Evolutionary conservation across 1,140 invertebrate genomes (phyloP), one percentile per base, ranked within the genome.

Genomic region (Notospermus geniculatus): DNA sequence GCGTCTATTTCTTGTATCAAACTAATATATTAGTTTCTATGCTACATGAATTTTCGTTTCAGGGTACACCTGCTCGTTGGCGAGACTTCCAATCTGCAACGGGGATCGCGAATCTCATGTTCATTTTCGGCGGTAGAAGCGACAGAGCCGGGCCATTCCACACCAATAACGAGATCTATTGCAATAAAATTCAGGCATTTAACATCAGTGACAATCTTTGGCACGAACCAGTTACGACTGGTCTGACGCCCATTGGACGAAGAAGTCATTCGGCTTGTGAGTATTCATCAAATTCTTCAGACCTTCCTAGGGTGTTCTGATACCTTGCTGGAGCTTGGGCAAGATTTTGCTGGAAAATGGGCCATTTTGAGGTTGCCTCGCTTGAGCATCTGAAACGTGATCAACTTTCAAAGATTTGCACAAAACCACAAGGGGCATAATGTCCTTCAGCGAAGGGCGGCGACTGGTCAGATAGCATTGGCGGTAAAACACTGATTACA

Each of bases 71-170:
- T 63, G 91, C 92, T 27, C 84, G 85, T 19, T 87, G 88, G 75
- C 82, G 92, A 66, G 93, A 96, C 81, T 96, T 96, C 75, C 92
- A 95, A 75, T 88, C 93, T 0, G 88, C 91, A 0, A 88, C 89
- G 13, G 86, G 87, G 30, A 80, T 92, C 67, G 86, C 85, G 58
- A 80, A 86, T 68, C 83, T 84, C 63, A 93, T 95, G 88, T 93
- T 90, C 73, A 84, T 95, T 43, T 95, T 91, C 82, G 93, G 93
- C 25, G 93, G 93, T 0, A 81, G 93, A 54, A 88, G 90, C 57
- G 87, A 90, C 71, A 73, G 83, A 45, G 81, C 86, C 43, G 87
- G 86, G 63, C 84, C 87, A 36, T 85, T 85, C 73, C 86, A 86
- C 73, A 83, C 86, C 68, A 85, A 70, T 66, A 70, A 86, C 69